Conservation (phyloP, 2,888 invertebrate species). For the Clivina fossor region DNA sequence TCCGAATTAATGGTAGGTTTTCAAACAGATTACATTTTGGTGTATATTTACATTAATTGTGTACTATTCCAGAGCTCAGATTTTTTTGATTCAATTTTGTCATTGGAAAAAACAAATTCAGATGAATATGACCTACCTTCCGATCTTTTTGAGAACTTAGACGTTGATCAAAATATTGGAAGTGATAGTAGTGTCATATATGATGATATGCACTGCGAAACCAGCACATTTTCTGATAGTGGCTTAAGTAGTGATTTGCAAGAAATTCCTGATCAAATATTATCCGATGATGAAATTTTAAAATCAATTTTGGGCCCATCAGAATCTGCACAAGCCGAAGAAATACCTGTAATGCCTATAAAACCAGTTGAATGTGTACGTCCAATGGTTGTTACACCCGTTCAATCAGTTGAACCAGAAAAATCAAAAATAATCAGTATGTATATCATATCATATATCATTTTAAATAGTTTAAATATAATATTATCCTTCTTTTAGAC, state of each 20-base stretch:
- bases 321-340: background rate
- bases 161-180: conserved; percentile 47
- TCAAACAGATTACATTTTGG: background rate
- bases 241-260: conserved; percentile 67
- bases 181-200: conserved; percentile 48
- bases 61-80: conserved; percentile 54
- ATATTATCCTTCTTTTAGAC: conserved; percentile 39
- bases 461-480: conserved; percentile 42
- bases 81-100: conserved; percentile 69
- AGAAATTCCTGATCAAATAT: conserved; percentile 50
- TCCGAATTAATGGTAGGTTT: conserved; percentile 49
- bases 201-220: conserved; percentile 49
- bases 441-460: background rate
- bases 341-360: background rate
- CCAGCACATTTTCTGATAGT: conserved; percentile 64
- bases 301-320: conserved; percentile 24
- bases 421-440: conserved; percentile 29
- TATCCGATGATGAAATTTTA: conserved; percentile 28
- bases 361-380: conserved; percentile 26
- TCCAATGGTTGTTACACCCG: conserved; percentile 13
- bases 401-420: background rate
- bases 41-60: background rate
- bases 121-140: conserved; percentile 59
- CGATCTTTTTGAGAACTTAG: conserved; percentile 45
- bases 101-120: conserved; percentile 63